Evolutionary conservation across 2,888 invertebrate species (phyloP), one percentile per base, ranked within the genome.

Genomic region (Abrostola tripartita): DNA sequence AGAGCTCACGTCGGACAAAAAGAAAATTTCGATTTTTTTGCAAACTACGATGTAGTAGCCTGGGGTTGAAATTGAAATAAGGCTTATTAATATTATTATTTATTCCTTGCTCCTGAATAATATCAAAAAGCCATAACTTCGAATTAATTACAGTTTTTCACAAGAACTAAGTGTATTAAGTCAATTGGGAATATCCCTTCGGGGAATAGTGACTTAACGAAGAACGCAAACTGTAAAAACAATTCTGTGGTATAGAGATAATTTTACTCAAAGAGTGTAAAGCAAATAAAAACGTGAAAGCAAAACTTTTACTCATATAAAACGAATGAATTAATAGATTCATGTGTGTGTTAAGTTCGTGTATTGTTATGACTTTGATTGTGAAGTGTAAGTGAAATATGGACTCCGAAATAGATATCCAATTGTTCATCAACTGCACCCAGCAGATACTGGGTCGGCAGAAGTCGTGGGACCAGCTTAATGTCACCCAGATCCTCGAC

Each of bases 371-470:
- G 9, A 65, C 41, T 68, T 69, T 67, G 35, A 63, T 61, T 62
- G 73, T 71, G 62, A 76, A 74, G 73, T 75, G 74, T 74, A 64
- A 79, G 72, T 79, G 76, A 81, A 85, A 50, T 68, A 63, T 80
- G 93, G 91, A 92, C 80, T 86, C 92, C 61, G 94, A 94, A 67
- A 79, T 85, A 50, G 93, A 94, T 64, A 86, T 94, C 12, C 89
- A 90, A 82, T 89, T 85, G 70, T 93, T 94, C 65, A 88, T 94
- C 72, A 94, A 94, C 88, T 94, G 94, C 81, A 93, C 94, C 44
- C 90, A 92, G 85, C 88, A 92, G 80, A 85, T 93, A 41, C 70
- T 94, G 68, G 89, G 90, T 5, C 77, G 81, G 10, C 89, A 92
- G 70, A 82, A 84, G 50, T 83, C 85, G n/a, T 91, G 91, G 90